Evolutionary conservation across 2,113 vertebrate species (phyloP), one percentile per base, ranked within the genome.

Genomic region (Capra hircus): DNA sequence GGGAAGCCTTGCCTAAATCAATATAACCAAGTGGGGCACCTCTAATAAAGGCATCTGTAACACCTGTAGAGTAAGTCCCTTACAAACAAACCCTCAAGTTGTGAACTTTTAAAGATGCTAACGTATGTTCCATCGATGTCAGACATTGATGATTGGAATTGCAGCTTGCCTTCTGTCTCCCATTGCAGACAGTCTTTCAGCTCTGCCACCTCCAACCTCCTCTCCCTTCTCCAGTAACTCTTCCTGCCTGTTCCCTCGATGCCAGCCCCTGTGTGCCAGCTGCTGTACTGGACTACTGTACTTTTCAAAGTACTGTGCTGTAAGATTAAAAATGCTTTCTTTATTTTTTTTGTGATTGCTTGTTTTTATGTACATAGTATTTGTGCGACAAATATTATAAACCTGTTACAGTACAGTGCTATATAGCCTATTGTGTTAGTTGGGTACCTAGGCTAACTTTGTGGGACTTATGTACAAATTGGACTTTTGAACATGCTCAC

Each of bases 21-120:
- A 16, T 23, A 15, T 11, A n/a, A 67, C 13, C 0, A 0, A 28
- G 3, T 4, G 7, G 30, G 1, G 3, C 6, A 17, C 1, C 45
- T 74, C 71, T 36, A 25, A 5, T 30, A 16, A 40, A 40, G 0
- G 16, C 6, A 33, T 55, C 5, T 17, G 13, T 4, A 17, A 9
- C 7, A n/a, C 21, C 80, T 81, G 23, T 74, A 40, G 21, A 40
- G 36, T 74, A 74, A 74, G 36, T 40, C 36, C 67, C 67, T 23
- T 40, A 74, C 5, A 6, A 25, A 40, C 10, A 0, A 74, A 23
- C n/a, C 21, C 6, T 40, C 10, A 40, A 74, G 36, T 40, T 40
- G 36, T 74, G 36, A 40, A 6, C 36, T 40, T 74, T 40, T 25
- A 40, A 40, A 74, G 67, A 74, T 23, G 36, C n/a, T 25, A 25